These are phyloP conservation scores for Mastacembelus armatus DNA, from an alignment of 2,797 vertebrate species.

Conservation along the genomic window DNA sequence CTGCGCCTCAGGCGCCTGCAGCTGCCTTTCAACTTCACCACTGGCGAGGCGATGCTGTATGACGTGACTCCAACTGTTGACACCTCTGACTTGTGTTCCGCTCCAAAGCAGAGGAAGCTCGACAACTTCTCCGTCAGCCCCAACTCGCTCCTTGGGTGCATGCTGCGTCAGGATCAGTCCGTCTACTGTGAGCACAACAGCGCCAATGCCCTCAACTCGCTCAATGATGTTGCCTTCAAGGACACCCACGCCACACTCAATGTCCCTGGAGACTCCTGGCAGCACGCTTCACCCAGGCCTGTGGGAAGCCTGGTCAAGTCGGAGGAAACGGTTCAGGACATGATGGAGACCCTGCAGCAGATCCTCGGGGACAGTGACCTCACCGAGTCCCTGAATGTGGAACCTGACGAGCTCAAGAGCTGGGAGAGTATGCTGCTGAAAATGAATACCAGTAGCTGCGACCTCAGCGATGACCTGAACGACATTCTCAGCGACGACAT, in stretches of 20 bases:
- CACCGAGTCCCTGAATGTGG: conserved; percentile 30
- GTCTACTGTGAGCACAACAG: conserved; percentile 67
- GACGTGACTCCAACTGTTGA: conserved; percentile 57
- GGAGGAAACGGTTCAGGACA: conserved; percentile 71
- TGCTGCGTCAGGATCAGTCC: conserved; percentile 78
- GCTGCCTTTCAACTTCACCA: conserved; percentile 81
- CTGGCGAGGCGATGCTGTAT: conserved; percentile 82
- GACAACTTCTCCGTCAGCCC: conserved; percentile 36
- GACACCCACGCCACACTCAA: conserved; percentile 79
- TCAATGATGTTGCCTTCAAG: conserved; percentile 73
- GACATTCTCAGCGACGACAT: conserved; percentile 72
- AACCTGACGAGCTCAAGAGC: conserved; percentile 69
- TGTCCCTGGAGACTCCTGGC: conserved; percentile 71
- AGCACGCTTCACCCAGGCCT: neutral
- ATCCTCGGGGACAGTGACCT: conserved; percentile 64
- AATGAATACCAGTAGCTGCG: conserved; percentile 60
- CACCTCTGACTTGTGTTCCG: conserved; percentile 44
- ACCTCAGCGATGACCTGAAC: conserved; percentile 49
- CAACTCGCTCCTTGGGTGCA: conserved; percentile 76
- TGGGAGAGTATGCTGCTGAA: conserved; percentile 83
- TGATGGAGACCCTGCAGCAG: conserved; percentile 83
- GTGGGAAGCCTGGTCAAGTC: conserved; percentile 35
- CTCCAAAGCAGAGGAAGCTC: conserved; percentile 66
- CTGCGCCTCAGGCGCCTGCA: conserved; percentile 77
- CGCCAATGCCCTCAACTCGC: conserved; percentile 45